These are phyloP conservation scores for Eristalis arbustorum DNA, from an alignment of 2,888 invertebrate species.

Conservation along the genomic window DNA sequence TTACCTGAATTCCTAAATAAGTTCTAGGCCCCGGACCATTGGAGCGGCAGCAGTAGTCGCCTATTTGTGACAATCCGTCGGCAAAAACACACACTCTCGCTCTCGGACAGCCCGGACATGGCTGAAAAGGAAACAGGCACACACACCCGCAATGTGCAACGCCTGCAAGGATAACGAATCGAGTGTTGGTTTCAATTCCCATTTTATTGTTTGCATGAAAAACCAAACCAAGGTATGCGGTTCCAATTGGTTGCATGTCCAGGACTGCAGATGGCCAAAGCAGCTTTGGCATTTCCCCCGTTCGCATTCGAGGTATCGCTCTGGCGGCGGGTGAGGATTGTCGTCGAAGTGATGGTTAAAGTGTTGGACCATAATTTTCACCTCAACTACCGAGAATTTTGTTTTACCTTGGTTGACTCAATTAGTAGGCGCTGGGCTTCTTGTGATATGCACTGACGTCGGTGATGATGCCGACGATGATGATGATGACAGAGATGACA, in stretches of 20 bases:
- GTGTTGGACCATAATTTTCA: slow-evolving; percentile 66
- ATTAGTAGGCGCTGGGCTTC: slow-evolving; percentile 47
- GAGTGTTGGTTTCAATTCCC: slow-evolving; percentile 69
- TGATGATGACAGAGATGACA: slow-evolving; percentile 41
- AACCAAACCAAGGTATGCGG: slow-evolving; percentile 70
- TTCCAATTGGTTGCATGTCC: slow-evolving; percentile 61
- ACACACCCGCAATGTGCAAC: slow-evolving; percentile 15
- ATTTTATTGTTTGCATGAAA: slow-evolving; percentile 70
- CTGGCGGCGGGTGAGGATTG: background rate
- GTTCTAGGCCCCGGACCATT: slow-evolving; percentile 44
- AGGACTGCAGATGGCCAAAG: background rate
- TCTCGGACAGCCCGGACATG: slow-evolving; percentile 13
- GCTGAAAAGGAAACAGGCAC: slow-evolving; percentile 34
- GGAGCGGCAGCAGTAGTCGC: background rate
- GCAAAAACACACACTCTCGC: slow-evolving; percentile 35
- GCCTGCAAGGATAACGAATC: slow-evolving; percentile 55
- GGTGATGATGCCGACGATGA: slow-evolving; percentile 14
- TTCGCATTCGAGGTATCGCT: background rate
- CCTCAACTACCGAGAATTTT: slow-evolving; percentile 63
- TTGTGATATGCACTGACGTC: slow-evolving; percentile 7
- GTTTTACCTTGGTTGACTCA: slow-evolving; percentile 65
- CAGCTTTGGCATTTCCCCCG: background rate
- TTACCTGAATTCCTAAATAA: slow-evolving; percentile 71
- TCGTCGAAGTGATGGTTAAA: slow-evolving; percentile 53
- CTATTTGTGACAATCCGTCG: slow-evolving; percentile 60